Evolutionary conservation across 35 echinoderm and acorn worm species (phyloP).

Genomic region (Strongylocentrotus purpuratus): DNA sequence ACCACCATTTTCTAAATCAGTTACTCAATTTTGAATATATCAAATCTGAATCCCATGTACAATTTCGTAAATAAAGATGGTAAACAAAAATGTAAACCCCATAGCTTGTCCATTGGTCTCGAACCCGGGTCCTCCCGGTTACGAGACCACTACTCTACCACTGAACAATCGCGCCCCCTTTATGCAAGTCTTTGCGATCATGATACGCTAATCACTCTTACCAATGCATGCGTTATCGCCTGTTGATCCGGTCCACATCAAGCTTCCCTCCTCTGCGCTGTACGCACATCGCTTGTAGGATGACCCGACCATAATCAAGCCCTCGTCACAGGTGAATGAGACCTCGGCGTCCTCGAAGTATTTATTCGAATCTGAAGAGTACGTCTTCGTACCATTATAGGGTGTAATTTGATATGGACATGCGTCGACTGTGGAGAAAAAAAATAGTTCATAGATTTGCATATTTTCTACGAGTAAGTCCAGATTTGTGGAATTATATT

Average conservation of each 20-base stretch:
- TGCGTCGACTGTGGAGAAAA: background rate
- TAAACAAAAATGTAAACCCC: no score
- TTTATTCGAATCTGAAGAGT: background rate
- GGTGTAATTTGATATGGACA: background rate
- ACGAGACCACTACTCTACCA: no score
- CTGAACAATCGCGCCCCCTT: background rate
- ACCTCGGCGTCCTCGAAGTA: background rate
- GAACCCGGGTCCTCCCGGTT: background rate
- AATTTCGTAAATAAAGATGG: no score
- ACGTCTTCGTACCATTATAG: background rate
- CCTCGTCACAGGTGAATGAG: background rate
- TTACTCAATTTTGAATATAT: no score
- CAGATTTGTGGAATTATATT: no score
- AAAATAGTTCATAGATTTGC: no score
- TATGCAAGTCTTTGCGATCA: no score
- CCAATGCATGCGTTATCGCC: conserved; percentile 24
- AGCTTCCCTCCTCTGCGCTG: background rate
- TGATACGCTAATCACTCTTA: background rate
- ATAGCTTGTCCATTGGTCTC: no score
- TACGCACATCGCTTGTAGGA: background rate
- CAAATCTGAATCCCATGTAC: no score
- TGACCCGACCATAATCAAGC: background rate
- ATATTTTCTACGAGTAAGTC: no score
- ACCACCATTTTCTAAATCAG: no score
- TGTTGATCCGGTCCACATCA: background rate